Evolutionary conservation across 2,797 vertebrate species (phyloP), one percentile per base, ranked within the genome.

Genomic region (Zonotrichia albicollis): DNA sequence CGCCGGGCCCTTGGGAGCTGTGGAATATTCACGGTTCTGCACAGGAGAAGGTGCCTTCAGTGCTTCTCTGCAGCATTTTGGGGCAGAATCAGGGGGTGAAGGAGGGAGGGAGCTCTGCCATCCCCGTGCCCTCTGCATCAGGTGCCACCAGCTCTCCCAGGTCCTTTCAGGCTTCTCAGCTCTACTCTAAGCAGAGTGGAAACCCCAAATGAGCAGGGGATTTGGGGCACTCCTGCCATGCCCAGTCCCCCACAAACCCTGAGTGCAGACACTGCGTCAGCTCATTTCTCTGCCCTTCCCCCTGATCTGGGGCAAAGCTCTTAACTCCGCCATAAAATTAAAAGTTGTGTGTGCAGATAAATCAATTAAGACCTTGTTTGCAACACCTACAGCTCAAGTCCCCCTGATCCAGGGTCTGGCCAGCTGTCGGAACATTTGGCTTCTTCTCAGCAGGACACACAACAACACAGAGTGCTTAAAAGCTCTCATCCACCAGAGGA

Each of bases 341-440:
- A 71, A 91, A 94, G 89, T 95, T 30, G 18, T 34, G 60, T 10
- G 38, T 17, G 25, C 73, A 40, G 70, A 81, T 90, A 95, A 96
- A 95, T 71, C 92, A 96, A 94, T 94, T 93, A 90, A 93, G 71
- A 76, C 22, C 70, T 91, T 91, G 92, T 94, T 95, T 95, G 94
- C 71, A 86, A 96, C 94, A 96, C 90, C 90, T 93, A 65, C 80
- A 26, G 76, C 51, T 82, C 87, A 91, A 91, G 54, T 54, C 68
- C 48, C 15, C 84, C 90, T 75, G 20, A 38, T 18, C 42, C 51
- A 2, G 42, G 83, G 65, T 77, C 95, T 77, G 78, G 36, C 91
- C 70, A 87, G 85, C 83, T 76, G 25, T 78, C 94, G 12, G 60
- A 90, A 53, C 82, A 84, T 80, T 89, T 93, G 80, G 77, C 42